phyloP scores from a whole-genome alignment of 1,140 invertebrate genomes.

The Theocolax elegans region DNA sequence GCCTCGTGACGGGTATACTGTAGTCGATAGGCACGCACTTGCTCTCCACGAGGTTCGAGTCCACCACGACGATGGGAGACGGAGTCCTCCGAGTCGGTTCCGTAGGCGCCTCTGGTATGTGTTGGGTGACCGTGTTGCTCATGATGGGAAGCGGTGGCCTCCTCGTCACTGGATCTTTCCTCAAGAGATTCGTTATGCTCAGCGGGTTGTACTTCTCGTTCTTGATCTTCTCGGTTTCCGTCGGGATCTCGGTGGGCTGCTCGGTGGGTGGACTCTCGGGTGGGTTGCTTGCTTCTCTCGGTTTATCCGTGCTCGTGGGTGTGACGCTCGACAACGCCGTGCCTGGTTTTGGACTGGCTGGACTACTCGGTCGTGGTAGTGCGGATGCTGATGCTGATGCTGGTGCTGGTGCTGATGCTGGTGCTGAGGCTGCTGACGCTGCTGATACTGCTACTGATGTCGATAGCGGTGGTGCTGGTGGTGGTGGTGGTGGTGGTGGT shows the following conservation, averaged over 20 bases:
- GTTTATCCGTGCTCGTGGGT: too few species aligned
- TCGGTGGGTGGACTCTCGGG: not conserved
- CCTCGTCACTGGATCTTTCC: constrained; percentile 69
- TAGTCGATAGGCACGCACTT: constrained; percentile 75
- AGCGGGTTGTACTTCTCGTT: constrained; percentile 73
- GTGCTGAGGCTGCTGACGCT: not conserved
- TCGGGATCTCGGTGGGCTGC: constrained; percentile 37
- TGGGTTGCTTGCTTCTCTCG: not conserved
- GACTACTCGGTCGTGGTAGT: too few species aligned
- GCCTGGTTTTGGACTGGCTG: too few species aligned
- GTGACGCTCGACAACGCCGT: too few species aligned
- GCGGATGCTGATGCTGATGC: too few species aligned
- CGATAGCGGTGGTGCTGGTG: constrained; percentile 10
- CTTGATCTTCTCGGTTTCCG: constrained; percentile 17
- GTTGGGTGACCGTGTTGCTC: constrained; percentile 6
- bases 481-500: constrained; percentile 31
- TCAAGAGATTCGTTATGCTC: constrained; percentile 75
- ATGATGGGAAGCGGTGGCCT: not conserved
- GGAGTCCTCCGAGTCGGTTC: constrained; percentile 51
- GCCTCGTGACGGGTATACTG: constrained; percentile 85
- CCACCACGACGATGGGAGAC: constrained; percentile 50
- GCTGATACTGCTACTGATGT: constrained; percentile 34
- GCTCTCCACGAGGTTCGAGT: constrained; percentile 56
- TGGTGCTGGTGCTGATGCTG: not conserved
- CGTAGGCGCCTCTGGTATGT: constrained; percentile 51